Evolutionary conservation across 1,140 invertebrate genomes (phyloP).

Genomic region (Musca vetustissima): DNA sequence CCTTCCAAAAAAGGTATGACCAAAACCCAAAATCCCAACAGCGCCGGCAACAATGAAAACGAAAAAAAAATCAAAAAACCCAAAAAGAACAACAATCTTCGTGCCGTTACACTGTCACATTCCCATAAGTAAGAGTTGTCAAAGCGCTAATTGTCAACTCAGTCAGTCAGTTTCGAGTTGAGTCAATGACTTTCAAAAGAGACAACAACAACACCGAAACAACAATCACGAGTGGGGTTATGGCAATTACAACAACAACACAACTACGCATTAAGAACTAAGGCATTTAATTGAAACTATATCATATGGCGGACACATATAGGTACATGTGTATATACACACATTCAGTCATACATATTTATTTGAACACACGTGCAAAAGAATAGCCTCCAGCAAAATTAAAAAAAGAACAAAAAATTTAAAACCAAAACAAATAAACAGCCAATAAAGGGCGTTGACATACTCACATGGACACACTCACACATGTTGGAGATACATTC

Average conservation of each 20-base stretch:
- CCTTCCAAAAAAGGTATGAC: constrained; percentile 15
- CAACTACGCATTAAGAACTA: background rate
- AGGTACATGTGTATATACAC: too few species aligned
- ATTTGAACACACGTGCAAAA: too few species aligned
- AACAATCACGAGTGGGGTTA: too few species aligned
- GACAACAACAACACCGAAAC: too few species aligned
- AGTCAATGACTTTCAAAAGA: constrained; percentile 16
- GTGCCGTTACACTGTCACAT: background rate
- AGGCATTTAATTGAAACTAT: constrained; percentile 6
- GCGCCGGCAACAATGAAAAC: background rate
- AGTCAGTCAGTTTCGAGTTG: background rate
- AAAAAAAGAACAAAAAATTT: background rate
- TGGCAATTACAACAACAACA: too few species aligned
- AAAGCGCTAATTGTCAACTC: constrained; percentile 21
- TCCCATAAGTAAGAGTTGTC: constrained; percentile 18
- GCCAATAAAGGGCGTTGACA: constrained; percentile 19
- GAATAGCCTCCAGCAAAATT: background rate
- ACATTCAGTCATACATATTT: too few species aligned
- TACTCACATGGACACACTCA: background rate
- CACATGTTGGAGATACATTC: background rate
- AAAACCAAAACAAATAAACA: too few species aligned
- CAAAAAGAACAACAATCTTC: background rate
- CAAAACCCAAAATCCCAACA: constrained; percentile 1
- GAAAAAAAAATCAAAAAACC: too few species aligned
- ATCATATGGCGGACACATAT: background rate